phyloP scores from a whole-genome alignment of 2,888 invertebrate genomes.

The Mythimna impura region DNA sequence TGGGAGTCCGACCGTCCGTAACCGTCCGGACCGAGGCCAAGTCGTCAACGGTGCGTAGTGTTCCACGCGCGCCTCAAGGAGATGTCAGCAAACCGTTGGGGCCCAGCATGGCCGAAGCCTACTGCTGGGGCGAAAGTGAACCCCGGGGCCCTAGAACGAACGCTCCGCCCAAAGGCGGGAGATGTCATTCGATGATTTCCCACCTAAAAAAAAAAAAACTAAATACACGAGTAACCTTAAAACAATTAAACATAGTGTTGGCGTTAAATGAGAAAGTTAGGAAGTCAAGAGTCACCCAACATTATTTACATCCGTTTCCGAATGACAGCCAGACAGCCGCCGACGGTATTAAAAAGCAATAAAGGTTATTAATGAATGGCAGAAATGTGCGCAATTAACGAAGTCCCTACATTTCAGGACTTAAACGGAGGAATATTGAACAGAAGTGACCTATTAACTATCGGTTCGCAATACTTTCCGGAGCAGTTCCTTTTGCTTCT shows the following conservation, averaged over 20 bases:
- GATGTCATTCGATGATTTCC: too few relatives aligned
- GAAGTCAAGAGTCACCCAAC: constrained; percentile 43
- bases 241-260: not conserved
- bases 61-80: too few relatives aligned
- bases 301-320: constrained; percentile 51
- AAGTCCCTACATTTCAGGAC: constrained; percentile 37
- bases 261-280: constrained; percentile 32
- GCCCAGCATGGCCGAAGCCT: too few relatives aligned
- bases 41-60: too few relatives aligned
- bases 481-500: not conserved
- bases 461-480: constrained; percentile 9
- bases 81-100: too few relatives aligned
- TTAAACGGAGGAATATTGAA: constrained; percentile 35
- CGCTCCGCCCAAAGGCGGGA: too few relatives aligned
- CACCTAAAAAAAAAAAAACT: too few relatives aligned
- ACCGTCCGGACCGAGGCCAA: too few relatives aligned
- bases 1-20: too few relatives aligned
- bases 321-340: constrained; percentile 44
- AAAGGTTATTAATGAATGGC: constrained; percentile 72
- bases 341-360: constrained; percentile 67
- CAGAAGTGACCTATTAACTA: constrained; percentile 30
- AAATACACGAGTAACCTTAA: too few relatives aligned
- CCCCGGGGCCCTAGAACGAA: too few relatives aligned
- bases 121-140: too few relatives aligned
- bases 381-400: constrained; percentile 70